phyloP scores from a whole-genome alignment of 2,888 invertebrate genomes.

The Xestia ashworthii region DNA sequence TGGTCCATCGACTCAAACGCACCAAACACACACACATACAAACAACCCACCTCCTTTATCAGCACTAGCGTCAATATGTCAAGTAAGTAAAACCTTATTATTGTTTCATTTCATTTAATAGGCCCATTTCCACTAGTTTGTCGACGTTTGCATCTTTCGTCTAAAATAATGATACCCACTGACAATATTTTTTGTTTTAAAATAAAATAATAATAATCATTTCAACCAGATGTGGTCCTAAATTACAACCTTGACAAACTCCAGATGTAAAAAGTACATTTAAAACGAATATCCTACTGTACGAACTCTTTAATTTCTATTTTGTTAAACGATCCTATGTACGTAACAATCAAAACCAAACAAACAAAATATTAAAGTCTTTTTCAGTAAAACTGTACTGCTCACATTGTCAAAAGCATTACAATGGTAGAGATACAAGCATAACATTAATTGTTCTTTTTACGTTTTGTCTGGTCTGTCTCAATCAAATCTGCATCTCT shows the following conservation, averaged over 20 bases:
- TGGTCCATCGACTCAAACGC: slow-evolving; percentile 85
- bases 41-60: slow-evolving; percentile 83
- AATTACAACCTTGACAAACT: slow-evolving; percentile 21
- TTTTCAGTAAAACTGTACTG: neutral
- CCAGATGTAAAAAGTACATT: neutral
- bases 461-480: neutral
- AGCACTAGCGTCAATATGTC: slow-evolving; percentile 85
- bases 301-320: neutral
- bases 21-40: slow-evolving; percentile 74
- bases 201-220: neutral
- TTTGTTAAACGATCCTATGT: neutral
- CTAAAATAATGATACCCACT: too few relatives aligned
- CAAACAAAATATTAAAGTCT: neutral
- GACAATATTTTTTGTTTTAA: neutral
- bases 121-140: neutral
- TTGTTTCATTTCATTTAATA: neutral
- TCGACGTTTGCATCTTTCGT: neutral
- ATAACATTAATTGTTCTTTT: neutral
- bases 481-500: neutral
- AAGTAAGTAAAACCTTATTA: slow-evolving; percentile 74
- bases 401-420: neutral
- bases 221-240: slow-evolving; percentile 15
- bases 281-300: neutral
- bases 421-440: neutral
- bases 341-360: neutral